A percentile compares a stretch with the other conserved stretches of the same genome.
phyloP scores from a whole-genome alignment of 2,888 invertebrate genomes.

The Melangyna quadrimaculata region DNA sequence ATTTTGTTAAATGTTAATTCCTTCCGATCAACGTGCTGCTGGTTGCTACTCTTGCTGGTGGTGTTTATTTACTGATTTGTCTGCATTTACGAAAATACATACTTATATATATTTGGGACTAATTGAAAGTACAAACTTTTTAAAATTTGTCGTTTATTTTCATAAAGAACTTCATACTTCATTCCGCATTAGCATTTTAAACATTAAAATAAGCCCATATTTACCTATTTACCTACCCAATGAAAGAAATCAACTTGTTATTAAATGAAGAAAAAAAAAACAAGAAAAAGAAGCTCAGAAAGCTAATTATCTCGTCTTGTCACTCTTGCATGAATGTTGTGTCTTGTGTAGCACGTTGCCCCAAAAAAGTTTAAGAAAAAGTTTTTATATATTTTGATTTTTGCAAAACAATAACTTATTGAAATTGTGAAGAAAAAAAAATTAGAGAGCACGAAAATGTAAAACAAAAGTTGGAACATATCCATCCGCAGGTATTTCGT shows the following conservation, averaged over 20 bases:
- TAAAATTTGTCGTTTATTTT: not conserved
- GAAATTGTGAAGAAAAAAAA: not conserved
- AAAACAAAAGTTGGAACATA: not conserved
- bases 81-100: not conserved
- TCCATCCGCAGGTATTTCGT: not conserved
- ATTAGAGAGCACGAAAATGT: not conserved
- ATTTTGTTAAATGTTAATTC: not conserved
- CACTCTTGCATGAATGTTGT: slow-evolving; percentile 13
- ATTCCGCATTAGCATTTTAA: not conserved
- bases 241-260: slow-evolving; percentile 3
- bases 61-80: not conserved
- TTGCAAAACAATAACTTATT: not conserved
- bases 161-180: not conserved
- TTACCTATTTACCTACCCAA: not conserved
- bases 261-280: not conserved
- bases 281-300: not conserved
- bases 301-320: not conserved
- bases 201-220: not conserved
- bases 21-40: not conserved
- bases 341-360: slow-evolving; percentile 18
- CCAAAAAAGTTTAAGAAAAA: not conserved
- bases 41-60: not conserved
- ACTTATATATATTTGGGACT: not conserved
- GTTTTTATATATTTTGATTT: not conserved
- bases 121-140: not conserved